Percentiles rank a stretch among this genome's conserved stretches.
These are phyloP conservation scores for Drosophila imparisetae DNA, from an alignment of 2,888 invertebrate species.

Conservation along the genomic window DNA sequence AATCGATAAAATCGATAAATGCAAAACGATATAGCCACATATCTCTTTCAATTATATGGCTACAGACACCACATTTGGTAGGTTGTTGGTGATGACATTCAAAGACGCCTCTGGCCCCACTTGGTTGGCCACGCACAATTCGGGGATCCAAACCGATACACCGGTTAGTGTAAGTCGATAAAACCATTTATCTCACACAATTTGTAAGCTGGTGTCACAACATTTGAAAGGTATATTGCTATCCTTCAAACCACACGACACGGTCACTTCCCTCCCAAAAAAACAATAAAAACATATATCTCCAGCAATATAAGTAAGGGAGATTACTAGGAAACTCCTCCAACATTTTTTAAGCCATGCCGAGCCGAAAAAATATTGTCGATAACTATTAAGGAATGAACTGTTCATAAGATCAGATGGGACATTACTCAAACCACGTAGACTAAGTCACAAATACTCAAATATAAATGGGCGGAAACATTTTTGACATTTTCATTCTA, in stretches of 20 bases:
- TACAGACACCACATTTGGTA: neutral
- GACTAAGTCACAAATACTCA: neutral
- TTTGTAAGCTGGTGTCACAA: neutral
- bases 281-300: no score
- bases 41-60: neutral
- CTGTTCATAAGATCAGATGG: neutral
- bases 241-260: neutral
- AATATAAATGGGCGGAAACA: conserved; percentile 2
- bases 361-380: neutral
- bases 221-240: neutral
- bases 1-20: neutral
- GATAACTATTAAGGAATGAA: neutral
- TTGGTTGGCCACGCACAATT: neutral
- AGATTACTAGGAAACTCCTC: neutral
- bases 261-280: no score
- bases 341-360: neutral
- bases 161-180: neutral
- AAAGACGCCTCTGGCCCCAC: no score
- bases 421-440: neutral
- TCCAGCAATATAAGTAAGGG: neutral
- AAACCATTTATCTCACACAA: neutral
- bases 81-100: neutral
- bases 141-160: neutral
- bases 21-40: neutral
- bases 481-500: neutral